These are phyloP conservation scores for Mobula birostris DNA, from an alignment of 2,113 vertebrate species.

Conservation along the genomic window DNA sequence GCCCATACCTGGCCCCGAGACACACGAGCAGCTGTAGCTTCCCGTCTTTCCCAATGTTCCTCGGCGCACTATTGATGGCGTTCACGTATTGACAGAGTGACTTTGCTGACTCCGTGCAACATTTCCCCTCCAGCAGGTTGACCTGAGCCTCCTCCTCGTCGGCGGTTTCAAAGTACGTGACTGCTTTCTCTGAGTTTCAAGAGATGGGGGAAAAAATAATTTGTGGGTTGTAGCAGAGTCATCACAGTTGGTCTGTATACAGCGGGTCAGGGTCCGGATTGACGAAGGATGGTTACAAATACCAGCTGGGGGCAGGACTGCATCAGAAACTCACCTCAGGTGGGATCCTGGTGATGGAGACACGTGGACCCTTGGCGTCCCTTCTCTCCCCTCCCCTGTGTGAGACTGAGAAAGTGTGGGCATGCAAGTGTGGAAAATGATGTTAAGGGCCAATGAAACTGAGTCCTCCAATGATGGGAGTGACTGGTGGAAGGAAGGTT, in stretches of 20 bases:
- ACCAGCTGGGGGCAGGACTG: neutral
- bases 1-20: conserved; percentile 79
- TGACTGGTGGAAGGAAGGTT: too few relatives aligned
- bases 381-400: neutral
- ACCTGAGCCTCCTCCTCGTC: conserved; percentile 77
- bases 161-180: conserved; percentile 75
- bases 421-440: too few relatives aligned
- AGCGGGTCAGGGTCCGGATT: neutral
- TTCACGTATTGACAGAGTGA: conserved; percentile 83
- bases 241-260: neutral
- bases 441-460: too few relatives aligned
- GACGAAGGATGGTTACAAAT: neutral
- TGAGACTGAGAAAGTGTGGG: too few relatives aligned
- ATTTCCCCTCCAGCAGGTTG: conserved; percentile 62
- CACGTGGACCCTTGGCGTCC: neutral
- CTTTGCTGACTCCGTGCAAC: conserved; percentile 50
- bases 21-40: conserved; percentile 95
- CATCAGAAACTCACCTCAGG: neutral
- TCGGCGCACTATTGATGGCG: conserved; percentile 76
- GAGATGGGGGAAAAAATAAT: neutral
- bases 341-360: neutral
- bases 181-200: conserved; percentile 65
- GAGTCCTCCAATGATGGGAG: too few relatives aligned
- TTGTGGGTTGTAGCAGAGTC: neutral
- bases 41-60: conserved; percentile 92